Conservation (phyloP, 2,113 vertebrate genomes). For the Aegithalos caudatus region DNA sequence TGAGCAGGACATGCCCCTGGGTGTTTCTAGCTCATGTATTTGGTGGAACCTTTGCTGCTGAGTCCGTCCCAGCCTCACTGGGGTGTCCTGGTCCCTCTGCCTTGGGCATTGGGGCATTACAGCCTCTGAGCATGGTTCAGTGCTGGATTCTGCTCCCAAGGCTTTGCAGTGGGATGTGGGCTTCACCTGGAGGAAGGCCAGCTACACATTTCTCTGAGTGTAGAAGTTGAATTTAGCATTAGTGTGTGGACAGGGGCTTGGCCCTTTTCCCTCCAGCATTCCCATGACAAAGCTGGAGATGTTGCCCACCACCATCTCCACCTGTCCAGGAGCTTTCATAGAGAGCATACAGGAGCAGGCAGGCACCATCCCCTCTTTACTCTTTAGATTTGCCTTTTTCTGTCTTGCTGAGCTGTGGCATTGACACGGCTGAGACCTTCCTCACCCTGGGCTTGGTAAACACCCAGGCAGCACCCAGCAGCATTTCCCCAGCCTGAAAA, state of each 20-base stretch:
- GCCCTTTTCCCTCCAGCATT: neutral
- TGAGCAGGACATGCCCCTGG: rapidly evolving
- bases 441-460: neutral
- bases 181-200: neutral
- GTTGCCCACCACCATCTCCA: neutral
- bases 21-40: rapidly evolving
- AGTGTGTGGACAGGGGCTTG: neutral
- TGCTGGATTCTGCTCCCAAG: neutral
- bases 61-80: neutral
- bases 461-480: neutral
- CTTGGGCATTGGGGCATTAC: rapidly evolving
- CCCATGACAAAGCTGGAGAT: rapidly evolving
- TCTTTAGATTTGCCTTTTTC: neutral
- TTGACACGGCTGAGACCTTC: neutral
- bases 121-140: rapidly evolving
- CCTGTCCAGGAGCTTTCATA: neutral
- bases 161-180: neutral
- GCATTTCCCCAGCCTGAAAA: neutral
- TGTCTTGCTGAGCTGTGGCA: neutral
- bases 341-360: neutral
- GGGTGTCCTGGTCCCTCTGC: neutral
- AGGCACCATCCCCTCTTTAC: neutral
- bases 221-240: neutral
- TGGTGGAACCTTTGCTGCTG: neutral
- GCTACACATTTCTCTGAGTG: neutral